Evolutionary conservation across 2,797 vertebrate species (phyloP).

Genomic region (Falco novaeseelandiae): DNA sequence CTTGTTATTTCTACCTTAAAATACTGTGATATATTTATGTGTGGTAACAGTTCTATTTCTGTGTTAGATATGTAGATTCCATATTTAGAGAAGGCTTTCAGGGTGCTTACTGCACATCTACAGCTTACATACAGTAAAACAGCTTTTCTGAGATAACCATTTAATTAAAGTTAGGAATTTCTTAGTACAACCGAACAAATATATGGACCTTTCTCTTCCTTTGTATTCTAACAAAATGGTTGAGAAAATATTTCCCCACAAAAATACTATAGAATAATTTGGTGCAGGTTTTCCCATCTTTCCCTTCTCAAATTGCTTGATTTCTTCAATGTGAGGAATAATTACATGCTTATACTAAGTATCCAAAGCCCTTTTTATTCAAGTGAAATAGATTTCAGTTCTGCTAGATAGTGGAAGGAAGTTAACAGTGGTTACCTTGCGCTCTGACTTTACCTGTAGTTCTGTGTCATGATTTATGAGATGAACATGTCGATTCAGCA

Average conservation of each 20-base stretch:
- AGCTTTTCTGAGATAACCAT: neutral
- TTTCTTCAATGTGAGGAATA: neutral
- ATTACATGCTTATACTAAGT: neutral
- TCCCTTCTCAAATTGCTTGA: neutral
- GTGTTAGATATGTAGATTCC: neutral
- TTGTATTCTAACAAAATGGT: neutral
- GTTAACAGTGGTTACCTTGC: no score
- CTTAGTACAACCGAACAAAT: neutral
- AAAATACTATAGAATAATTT: neutral
- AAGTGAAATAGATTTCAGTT: neutral
- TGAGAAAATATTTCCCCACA: neutral
- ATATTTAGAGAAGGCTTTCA: neutral
- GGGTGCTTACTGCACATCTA: neutral
- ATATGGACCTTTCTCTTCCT: neutral
- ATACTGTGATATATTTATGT: neutral
- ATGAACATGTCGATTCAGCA: neutral
- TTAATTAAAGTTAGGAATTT: neutral
- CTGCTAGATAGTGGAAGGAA: neutral
- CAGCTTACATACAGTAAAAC: neutral
- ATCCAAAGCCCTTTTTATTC: neutral
- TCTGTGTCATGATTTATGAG: neutral
- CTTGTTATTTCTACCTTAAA: neutral
- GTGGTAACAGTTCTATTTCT: neutral
- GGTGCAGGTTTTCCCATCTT: neutral
- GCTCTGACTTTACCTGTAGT: neutral